These are phyloP conservation scores for Trachemys scripta DNA, from an alignment of 2,113 vertebrate genomes.

Conservation along the genomic window DNA sequence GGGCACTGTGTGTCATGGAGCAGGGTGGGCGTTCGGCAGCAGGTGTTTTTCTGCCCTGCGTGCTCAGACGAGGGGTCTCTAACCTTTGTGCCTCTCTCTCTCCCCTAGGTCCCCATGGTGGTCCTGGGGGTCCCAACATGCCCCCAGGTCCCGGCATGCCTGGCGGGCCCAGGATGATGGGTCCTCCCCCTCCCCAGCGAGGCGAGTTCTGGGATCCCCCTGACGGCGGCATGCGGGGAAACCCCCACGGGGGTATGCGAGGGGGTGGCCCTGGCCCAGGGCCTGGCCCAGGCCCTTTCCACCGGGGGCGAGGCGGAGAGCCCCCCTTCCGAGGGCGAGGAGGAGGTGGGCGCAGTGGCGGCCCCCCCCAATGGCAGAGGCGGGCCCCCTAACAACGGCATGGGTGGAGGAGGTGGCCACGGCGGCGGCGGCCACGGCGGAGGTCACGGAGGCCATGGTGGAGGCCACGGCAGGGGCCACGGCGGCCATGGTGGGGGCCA, in stretches of 20 bases:
- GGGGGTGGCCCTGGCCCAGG: conserved; percentile 75
- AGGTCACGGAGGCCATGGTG: conserved; percentile 68
- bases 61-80: neutral
- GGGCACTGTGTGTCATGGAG: neutral
- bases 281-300: conserved; percentile 82
- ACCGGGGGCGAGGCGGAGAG: conserved; percentile 87
- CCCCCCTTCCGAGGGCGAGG: conserved; percentile 87
- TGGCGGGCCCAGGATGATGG: conserved; percentile 89
- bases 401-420: conserved; percentile 72
- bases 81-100: neutral
- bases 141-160: conserved; percentile 73
- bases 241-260: conserved; percentile 80
- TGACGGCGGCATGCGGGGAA: conserved; percentile 89
- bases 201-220: conserved; percentile 90
- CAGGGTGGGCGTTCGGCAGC: neutral
- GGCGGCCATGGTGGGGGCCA: conserved; percentile 73
- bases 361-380: conserved; percentile 83
- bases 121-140: conserved; percentile 56
- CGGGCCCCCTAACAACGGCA: conserved; percentile 82
- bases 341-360: conserved; percentile 77
- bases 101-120: conserved; percentile 74
- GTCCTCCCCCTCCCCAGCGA: conserved; percentile 87
- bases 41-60: too few species aligned
- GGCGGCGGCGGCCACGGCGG: conserved; percentile 64
- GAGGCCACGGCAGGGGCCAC: conserved; percentile 45